A percentile compares a stretch with the other conserved stretches of the same genome.
These are phyloP conservation scores for Terrapene triunguis DNA, from an alignment of 2,113 vertebrate genomes.

Conservation along the genomic window DNA sequence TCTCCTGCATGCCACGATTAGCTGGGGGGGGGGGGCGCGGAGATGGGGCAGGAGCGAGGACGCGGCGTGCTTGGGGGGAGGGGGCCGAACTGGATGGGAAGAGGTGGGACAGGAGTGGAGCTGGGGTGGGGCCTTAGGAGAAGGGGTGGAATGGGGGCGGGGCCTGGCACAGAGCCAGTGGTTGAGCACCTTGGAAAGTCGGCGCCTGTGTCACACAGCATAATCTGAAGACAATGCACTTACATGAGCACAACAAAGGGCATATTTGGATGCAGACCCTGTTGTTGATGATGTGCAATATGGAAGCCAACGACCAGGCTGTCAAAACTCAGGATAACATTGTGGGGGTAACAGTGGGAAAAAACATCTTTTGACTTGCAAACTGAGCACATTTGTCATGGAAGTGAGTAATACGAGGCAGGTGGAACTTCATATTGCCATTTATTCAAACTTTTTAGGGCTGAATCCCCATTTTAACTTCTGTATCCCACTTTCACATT, in stretches of 20 bases:
- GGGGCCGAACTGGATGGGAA: too few relatives aligned
- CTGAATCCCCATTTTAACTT: neutral
- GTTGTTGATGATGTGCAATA: neutral
- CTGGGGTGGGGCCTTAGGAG: too few relatives aligned
- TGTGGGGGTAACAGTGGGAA: too few relatives aligned
- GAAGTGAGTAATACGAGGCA: neutral
- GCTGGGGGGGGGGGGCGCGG: too few relatives aligned
- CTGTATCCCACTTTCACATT: neutral
- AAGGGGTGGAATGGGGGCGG: too few relatives aligned
- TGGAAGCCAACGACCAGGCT: neutral
- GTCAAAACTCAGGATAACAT: neutral
- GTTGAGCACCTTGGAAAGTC: too few relatives aligned
- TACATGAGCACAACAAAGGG: neutral
- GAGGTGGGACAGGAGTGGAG: too few relatives aligned
- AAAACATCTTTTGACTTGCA: neutral
- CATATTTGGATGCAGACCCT: neutral
- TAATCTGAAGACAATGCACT: neutral
- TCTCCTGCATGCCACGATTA: too few relatives aligned
- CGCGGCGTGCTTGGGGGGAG: too few relatives aligned
- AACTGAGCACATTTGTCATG: neutral
- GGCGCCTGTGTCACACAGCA: neutral
- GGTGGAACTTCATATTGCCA: neutral
- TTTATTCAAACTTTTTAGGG: neutral
- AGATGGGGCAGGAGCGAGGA: too few relatives aligned
- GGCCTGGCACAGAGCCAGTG: too few relatives aligned